phyloP scores from a whole-genome alignment of 2,113 vertebrate genomes.

The Nymphicus hollandicus region DNA sequence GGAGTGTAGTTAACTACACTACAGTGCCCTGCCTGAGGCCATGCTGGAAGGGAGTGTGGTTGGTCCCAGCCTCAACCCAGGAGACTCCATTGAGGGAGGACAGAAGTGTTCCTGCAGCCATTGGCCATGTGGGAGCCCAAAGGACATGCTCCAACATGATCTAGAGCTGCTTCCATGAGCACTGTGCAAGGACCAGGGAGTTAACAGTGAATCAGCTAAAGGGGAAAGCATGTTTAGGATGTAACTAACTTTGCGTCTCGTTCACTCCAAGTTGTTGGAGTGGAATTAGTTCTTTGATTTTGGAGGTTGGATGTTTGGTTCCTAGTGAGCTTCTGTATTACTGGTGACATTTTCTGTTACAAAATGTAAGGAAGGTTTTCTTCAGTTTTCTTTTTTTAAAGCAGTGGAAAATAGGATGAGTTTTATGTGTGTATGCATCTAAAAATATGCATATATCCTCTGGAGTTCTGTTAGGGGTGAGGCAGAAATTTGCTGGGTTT shows the following conservation, averaged over 20 bases:
- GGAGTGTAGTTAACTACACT: neutral
- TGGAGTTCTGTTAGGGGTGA: neutral
- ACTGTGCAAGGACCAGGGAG: neutral
- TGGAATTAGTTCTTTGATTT: neutral
- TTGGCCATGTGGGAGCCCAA: neutral
- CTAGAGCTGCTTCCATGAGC: neutral
- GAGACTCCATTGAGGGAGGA: neutral
- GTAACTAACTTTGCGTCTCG: neutral
- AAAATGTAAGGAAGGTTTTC: neutral
- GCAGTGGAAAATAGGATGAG: neutral
- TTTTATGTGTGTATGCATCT: neutral
- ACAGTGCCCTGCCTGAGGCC: neutral
- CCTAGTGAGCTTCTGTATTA: neutral
- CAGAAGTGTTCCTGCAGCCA: neutral
- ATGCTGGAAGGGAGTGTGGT: neutral
- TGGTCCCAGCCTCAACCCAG: neutral
- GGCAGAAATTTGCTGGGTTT: neutral
- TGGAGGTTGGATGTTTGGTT: neutral
- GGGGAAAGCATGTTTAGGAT: neutral
- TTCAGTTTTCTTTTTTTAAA: neutral
- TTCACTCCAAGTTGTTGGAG: neutral
- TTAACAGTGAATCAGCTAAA: neutral
- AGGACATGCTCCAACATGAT: neutral
- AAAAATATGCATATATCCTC: neutral
- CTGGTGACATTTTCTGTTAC: neutral